These are phyloP conservation scores for Pygocentrus nattereri DNA, from an alignment of 2,797 vertebrate species.

Conservation along the genomic window DNA sequence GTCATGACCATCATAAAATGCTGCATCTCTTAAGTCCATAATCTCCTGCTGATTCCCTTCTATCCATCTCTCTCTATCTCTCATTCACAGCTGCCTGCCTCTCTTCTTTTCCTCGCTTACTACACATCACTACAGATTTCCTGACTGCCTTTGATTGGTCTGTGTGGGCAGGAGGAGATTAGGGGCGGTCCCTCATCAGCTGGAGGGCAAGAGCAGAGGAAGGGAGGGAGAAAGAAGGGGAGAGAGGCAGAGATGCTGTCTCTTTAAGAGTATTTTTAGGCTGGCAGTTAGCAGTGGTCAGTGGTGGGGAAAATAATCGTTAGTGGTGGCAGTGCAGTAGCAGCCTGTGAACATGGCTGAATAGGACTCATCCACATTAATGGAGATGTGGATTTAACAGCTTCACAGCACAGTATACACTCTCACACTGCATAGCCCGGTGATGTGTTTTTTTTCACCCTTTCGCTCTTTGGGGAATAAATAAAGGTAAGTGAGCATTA, in stretches of 20 bases:
- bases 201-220: slow-evolving; percentile 34
- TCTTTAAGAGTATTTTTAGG: slow-evolving; percentile 88
- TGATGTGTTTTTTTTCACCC: not conserved
- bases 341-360: slow-evolving; percentile 67
- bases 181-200: slow-evolving; percentile 67
- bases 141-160: slow-evolving; percentile 70
- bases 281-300: slow-evolving; percentile 77
- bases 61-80: slow-evolving; percentile 45
- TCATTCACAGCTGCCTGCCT: slow-evolving; percentile 56
- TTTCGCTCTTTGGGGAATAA: slow-evolving; percentile 7
- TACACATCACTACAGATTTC: slow-evolving; percentile 70
- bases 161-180: slow-evolving; percentile 63
- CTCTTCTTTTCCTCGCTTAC: slow-evolving; percentile 36
- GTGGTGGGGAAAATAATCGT: slow-evolving; percentile 73
- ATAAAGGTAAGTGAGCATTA: slow-evolving; percentile 44
- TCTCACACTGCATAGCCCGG: not conserved
- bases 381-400: slow-evolving; percentile 50
- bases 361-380: slow-evolving; percentile 38
- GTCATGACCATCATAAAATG: slow-evolving; percentile 36
- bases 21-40: slow-evolving; percentile 54
- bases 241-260: slow-evolving; percentile 62
- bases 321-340: slow-evolving; percentile 72
- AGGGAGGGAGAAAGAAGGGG: slow-evolving; percentile 58
- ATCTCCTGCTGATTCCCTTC: slow-evolving; percentile 53
- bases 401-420: not conserved